Percentiles rank a stretch among this genome's conserved stretches.
Conservation (phyloP, 2,113 vertebrate genomes). For the Odocoileus virginianus region DNA sequence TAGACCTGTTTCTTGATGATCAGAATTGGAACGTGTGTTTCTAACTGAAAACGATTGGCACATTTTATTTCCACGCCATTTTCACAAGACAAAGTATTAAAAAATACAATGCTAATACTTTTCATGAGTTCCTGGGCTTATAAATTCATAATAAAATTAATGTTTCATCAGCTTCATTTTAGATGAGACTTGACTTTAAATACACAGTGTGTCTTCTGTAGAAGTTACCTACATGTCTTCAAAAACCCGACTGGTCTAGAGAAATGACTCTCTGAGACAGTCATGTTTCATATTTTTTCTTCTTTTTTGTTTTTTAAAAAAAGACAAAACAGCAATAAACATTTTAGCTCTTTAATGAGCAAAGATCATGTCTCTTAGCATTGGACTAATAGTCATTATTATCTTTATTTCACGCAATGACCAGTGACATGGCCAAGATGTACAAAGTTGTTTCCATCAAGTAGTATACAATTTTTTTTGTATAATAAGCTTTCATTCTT, state of each 20-base stretch:
- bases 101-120: slow-evolving; percentile 1
- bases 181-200: slow-evolving; percentile 39
- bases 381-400: slow-evolving; percentile 87
- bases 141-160: not conserved
- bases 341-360: slow-evolving; percentile 91
- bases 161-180: slow-evolving; percentile 12
- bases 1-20: not conserved
- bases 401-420: slow-evolving; percentile 87
- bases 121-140: not conserved
- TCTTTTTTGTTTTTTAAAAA: slow-evolving; percentile 59
- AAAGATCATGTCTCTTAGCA: slow-evolving; percentile 87
- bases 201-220: slow-evolving; percentile 33
- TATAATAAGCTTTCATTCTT: slow-evolving; percentile 90
- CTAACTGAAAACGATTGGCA: slow-evolving; percentile 33
- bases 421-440: slow-evolving; percentile 84
- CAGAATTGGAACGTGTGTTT: not conserved
- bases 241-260: slow-evolving; percentile 79
- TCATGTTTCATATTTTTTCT: slow-evolving; percentile 67
- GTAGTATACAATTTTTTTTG: slow-evolving; percentile 88
- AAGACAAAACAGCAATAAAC: slow-evolving; percentile 89
- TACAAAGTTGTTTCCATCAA: slow-evolving; percentile 88
- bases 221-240: slow-evolving; percentile 76
- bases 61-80: not conserved
- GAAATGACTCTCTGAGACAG: slow-evolving; percentile 82
- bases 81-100: not conserved